Evolutionary conservation across 2,113 vertebrate species (phyloP).

Genomic region (Pterocles burchelli): DNA sequence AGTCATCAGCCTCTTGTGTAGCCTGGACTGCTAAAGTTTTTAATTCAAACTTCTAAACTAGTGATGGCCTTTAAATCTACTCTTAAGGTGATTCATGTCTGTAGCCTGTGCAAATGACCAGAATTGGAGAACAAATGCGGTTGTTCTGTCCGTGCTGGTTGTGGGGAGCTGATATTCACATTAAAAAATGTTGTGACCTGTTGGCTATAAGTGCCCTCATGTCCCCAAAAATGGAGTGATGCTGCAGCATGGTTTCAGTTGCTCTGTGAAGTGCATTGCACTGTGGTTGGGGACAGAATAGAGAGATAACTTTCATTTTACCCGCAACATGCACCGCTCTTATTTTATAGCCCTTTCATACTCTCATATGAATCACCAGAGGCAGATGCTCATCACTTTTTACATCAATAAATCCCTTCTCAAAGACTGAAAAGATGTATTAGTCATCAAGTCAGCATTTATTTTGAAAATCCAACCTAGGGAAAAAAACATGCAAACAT

Average conservation of each 20-base stretch:
- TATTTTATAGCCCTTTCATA: slow-evolving; percentile 56
- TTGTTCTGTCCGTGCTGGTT: neutral
- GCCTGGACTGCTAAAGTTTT: neutral
- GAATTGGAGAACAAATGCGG: fast-evolving
- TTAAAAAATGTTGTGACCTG: neutral
- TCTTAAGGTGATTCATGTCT: neutral
- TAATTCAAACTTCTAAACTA: neutral
- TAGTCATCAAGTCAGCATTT: slow-evolving; percentile 54
- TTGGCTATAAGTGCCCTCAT: neutral
- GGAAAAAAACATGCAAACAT: slow-evolving; percentile 44
- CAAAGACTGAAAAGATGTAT: slow-evolving; percentile 51
- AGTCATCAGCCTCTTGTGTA: neutral
- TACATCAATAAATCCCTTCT: slow-evolving; percentile 66
- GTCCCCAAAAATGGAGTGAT: neutral
- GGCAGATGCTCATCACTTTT: slow-evolving; percentile 64
- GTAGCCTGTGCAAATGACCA: neutral
- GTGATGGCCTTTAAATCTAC: neutral
- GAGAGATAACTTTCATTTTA: slow-evolving; percentile 57
- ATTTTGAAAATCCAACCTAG: slow-evolving; percentile 68
- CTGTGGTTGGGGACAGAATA: slow-evolving; percentile 36
- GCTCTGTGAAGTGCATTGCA: slow-evolving; percentile 8
- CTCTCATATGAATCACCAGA: slow-evolving; percentile 53
- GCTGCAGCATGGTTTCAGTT: slow-evolving; percentile 13
- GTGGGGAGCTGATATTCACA: fast-evolving
- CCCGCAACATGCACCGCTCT: neutral